phyloP scores from a whole-genome alignment of 1,140 invertebrate species.

The Tribolium castaneum region DNA sequence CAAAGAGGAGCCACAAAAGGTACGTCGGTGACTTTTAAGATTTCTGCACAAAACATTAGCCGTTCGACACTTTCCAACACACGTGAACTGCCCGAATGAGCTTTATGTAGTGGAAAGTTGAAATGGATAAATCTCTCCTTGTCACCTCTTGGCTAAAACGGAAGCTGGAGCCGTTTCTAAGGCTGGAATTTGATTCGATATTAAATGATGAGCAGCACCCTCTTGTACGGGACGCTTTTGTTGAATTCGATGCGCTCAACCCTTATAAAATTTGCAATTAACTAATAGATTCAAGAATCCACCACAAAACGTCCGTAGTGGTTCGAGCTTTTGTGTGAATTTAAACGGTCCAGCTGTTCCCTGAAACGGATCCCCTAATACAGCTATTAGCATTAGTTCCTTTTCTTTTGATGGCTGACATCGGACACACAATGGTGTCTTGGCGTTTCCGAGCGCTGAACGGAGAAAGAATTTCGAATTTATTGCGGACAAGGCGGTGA shows the following conservation, averaged over 20 bases:
- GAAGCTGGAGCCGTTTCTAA: not conserved
- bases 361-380: slow-evolving; percentile 31
- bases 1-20: slow-evolving; percentile 22
- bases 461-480: slow-evolving; percentile 7
- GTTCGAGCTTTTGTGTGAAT: slow-evolving; percentile 9
- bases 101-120: slow-evolving; percentile 43
- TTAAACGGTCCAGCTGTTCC: slow-evolving; percentile 24
- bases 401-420: slow-evolving; percentile 19
- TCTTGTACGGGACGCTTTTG: slow-evolving; percentile 2
- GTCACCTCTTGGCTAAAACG: slow-evolving; percentile 23
- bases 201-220: not conserved
- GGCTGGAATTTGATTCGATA: slow-evolving; percentile 2
- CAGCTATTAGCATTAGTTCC: slow-evolving; percentile 31
- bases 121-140: slow-evolving; percentile 38
- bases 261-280: slow-evolving; percentile 12
- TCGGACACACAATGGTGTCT: slow-evolving; percentile 14
- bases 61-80: slow-evolving; percentile 36
- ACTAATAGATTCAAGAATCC: slow-evolving; percentile 28
- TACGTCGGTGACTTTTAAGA: slow-evolving; percentile 34
- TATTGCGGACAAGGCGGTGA: not conserved
- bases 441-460: not conserved
- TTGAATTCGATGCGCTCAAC: slow-evolving; percentile 3
- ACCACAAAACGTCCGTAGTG: slow-evolving; percentile 4
- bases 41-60: slow-evolving; percentile 33
- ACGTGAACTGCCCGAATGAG: slow-evolving; percentile 35